A percentile compares a stretch with the other conserved stretches of the same genome.
These are phyloP conservation scores for Morelia viridis DNA, from an alignment of 2,797 vertebrate species.

Conservation along the genomic window DNA sequence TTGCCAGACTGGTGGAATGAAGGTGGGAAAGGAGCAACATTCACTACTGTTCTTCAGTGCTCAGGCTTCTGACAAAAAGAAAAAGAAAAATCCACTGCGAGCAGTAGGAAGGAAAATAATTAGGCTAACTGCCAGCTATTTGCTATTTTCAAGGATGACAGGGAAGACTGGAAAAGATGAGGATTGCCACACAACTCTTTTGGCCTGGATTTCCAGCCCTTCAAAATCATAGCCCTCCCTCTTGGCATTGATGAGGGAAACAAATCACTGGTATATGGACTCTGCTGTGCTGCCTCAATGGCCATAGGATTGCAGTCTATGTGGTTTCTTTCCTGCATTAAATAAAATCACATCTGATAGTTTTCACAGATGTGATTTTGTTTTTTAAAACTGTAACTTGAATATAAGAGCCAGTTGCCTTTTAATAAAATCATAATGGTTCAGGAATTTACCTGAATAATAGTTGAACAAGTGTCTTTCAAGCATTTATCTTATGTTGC, in stretches of 20 bases:
- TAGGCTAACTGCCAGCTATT: not conserved
- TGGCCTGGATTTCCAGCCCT: not conserved
- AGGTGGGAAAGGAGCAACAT: not conserved
- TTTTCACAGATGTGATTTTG: not conserved
- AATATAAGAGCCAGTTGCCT: not conserved
- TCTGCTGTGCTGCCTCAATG: not conserved
- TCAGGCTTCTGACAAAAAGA: not conserved
- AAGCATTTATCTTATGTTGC: not conserved
- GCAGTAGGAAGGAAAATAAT: not conserved
- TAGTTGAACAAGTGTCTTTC: not conserved
- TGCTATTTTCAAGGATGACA: not conserved
- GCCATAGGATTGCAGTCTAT: not conserved
- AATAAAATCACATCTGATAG: not conserved
- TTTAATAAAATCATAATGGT: not conserved
- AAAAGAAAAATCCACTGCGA: not conserved
- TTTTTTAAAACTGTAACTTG: not conserved
- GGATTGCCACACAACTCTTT: not conserved
- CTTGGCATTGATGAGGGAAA: not conserved
- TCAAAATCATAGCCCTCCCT: not conserved
- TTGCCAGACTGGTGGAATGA: not conserved
- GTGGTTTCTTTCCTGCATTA: not conserved
- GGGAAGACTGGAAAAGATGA: not conserved
- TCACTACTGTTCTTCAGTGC: not conserved
- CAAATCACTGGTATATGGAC: not conserved
- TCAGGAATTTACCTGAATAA: not conserved